These are phyloP conservation scores for Machaerirhynchus nigripectus DNA, from an alignment of 2,113 vertebrate species.

Conservation along the genomic window DNA sequence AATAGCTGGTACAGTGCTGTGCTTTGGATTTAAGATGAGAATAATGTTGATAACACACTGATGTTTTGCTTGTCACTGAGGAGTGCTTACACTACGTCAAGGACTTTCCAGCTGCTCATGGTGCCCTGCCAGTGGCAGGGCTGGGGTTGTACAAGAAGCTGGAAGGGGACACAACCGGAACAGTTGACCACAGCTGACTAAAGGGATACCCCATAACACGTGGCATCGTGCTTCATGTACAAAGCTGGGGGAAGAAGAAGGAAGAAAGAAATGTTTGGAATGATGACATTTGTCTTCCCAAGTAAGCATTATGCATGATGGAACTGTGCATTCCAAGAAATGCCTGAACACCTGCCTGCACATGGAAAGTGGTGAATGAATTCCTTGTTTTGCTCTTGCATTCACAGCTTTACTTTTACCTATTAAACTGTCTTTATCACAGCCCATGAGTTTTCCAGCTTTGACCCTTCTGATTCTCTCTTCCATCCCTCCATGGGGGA, in stretches of 20 bases:
- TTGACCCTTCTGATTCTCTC: background rate
- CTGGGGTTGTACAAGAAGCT: background rate
- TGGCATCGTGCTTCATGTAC: background rate
- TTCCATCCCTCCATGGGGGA: fast-evolving
- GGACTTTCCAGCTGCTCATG: background rate
- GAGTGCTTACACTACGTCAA: background rate
- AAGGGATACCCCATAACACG: background rate
- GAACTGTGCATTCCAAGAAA: background rate
- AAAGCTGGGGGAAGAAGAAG: background rate
- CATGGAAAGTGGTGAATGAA: background rate
- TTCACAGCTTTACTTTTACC: background rate
- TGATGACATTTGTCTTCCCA: background rate
- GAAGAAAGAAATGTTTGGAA: background rate
- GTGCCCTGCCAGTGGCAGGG: background rate
- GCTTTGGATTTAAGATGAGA: background rate
- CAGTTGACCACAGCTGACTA: background rate
- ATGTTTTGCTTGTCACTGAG: background rate
- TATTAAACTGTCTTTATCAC: background rate
- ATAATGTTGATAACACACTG: background rate
- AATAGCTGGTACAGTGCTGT: background rate
- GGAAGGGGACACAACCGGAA: background rate
- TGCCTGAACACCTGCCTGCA: background rate
- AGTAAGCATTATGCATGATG: background rate
- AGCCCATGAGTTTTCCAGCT: background rate
- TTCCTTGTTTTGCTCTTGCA: background rate